Evolutionary conservation across 2,113 vertebrate species (phyloP).

Genomic region (Danionella cerebrum): DNA sequence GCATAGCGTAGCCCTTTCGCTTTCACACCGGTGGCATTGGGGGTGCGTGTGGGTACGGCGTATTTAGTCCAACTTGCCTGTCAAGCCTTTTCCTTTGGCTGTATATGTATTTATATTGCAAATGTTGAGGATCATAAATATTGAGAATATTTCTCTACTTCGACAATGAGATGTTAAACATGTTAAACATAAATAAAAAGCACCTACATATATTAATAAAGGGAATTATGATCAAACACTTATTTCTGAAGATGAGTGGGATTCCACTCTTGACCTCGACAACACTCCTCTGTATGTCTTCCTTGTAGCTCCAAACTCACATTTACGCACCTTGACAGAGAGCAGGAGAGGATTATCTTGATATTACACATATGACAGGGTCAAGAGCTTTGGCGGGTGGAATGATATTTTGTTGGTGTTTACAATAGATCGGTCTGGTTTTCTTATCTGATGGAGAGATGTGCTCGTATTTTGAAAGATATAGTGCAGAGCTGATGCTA

Average conservation of each 20-base stretch:
- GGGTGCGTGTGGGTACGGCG: too few relatives aligned
- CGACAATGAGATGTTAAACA: too few relatives aligned
- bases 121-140: too few relatives aligned
- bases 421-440: background rate
- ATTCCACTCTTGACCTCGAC: slow-evolving; percentile 44
- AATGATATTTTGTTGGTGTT: background rate
- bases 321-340: background rate
- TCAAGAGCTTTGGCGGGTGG: slow-evolving; percentile 1
- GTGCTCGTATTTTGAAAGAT: slow-evolving; percentile 53
- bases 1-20: too few relatives aligned
- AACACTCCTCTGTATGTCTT: background rate
- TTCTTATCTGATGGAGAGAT: slow-evolving; percentile 36
- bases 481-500: slow-evolving; percentile 49
- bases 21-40: too few relatives aligned
- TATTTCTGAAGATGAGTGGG: background rate
- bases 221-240: too few relatives aligned
- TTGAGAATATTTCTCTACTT: too few relatives aligned
- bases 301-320: background rate
- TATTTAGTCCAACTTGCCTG: too few relatives aligned
- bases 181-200: too few relatives aligned
- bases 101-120: too few relatives aligned
- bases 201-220: too few relatives aligned
- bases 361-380: slow-evolving; percentile 5
- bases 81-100: too few relatives aligned
- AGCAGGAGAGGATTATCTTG: background rate